Percentiles rank a stretch among this genome's conserved stretches.
Conservation (phyloP, 2,113 vertebrate genomes). For the Chloropsis hardwickii region DNA sequence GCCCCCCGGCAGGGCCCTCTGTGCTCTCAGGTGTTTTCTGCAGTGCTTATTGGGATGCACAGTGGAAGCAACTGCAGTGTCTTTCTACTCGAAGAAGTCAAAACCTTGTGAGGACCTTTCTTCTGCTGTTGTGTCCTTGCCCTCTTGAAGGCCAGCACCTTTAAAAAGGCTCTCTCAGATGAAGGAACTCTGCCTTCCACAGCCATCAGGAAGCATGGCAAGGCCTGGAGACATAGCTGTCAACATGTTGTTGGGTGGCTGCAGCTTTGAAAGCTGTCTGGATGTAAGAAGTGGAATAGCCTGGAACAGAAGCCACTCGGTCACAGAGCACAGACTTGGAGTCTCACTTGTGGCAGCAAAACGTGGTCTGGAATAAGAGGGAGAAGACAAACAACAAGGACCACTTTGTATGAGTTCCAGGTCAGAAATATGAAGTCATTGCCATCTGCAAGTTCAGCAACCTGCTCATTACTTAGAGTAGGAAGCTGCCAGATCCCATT, state of each 20-base stretch:
- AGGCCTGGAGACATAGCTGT: background rate
- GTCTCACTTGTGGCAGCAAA: background rate
- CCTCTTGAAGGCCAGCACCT: background rate
- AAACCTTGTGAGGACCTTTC: background rate
- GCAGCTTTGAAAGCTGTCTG: background rate
- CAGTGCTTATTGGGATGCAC: background rate
- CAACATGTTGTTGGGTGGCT: background rate
- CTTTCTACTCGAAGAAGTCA: background rate
- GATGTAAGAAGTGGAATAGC: background rate
- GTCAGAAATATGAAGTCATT: background rate
- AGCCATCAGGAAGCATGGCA: background rate
- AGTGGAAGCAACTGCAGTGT: background rate
- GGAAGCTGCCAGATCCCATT: background rate
- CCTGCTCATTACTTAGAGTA: background rate
- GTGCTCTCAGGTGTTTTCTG: background rate
- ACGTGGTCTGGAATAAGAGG: background rate
- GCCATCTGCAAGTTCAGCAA: background rate
- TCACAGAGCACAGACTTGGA: background rate
- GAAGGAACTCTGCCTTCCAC: background rate
- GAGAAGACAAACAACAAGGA: background rate
- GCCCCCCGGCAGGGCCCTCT: background rate
- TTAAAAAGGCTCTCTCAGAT: background rate
- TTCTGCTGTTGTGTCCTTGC: background rate
- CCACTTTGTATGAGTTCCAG: background rate
- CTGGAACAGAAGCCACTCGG: background rate